A percentile compares a stretch with the other conserved stretches of the same genome.
phyloP scores from a whole-genome alignment of 1,140 invertebrate species.

The Rhagoletis zephyria region DNA sequence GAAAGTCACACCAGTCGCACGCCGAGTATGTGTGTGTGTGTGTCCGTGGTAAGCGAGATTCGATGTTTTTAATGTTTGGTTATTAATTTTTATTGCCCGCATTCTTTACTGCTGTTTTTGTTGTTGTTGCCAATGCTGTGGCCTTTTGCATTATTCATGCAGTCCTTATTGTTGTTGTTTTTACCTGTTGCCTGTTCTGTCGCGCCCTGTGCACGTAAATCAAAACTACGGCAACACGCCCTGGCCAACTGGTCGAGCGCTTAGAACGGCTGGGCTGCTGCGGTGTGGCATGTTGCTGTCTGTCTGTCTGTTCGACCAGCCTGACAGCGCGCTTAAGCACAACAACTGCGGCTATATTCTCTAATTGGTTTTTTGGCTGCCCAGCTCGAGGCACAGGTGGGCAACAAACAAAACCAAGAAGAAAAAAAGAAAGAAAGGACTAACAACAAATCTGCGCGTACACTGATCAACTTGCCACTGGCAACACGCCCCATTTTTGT shows the following conservation, averaged over 20 bases:
- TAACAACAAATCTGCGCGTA: not conserved
- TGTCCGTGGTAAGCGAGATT: not conserved
- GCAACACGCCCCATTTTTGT: conserved; percentile 34
- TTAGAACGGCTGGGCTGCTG: no score
- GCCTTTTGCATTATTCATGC: conserved; percentile 20
- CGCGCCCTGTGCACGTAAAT: conserved; percentile 43
- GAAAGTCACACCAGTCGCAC: not conserved
- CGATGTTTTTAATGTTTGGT: conserved; percentile 52
- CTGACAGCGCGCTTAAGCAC: not conserved
- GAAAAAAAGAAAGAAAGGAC: not conserved
- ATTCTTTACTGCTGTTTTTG: not conserved
- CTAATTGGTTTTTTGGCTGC: conserved; percentile 39
- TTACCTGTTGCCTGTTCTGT: conserved; percentile 5
- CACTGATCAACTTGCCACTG: conserved; percentile 22
- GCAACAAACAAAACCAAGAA: not conserved
- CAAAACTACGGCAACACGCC: conserved; percentile 13
- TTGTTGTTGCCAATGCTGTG: not conserved
- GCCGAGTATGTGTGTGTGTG: not conserved
- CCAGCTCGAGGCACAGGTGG: not conserved
- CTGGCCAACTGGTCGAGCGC: not conserved
- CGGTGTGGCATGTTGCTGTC: conserved; percentile 25
- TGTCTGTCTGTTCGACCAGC: no score
- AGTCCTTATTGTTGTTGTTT: not conserved
- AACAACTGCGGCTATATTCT: not conserved
- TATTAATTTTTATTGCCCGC: conserved; percentile 52